Conservation (phyloP, 2,888 invertebrate genomes). For the Gisinianus flammeolus region DNA sequence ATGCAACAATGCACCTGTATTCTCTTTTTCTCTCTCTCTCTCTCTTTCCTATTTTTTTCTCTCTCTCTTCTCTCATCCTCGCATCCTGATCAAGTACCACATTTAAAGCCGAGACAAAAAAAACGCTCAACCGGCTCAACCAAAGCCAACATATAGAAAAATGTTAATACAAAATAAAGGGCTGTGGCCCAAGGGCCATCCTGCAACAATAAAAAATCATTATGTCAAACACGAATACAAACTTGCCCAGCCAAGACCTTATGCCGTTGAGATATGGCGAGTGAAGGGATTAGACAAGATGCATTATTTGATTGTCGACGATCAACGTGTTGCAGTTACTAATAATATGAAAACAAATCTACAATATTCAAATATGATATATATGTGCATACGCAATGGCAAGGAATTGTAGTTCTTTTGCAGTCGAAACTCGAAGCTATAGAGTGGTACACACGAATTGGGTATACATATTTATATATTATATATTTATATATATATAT, state of each 20-base stretch:
- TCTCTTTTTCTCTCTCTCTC: not conserved
- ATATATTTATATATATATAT: too few relatives aligned
- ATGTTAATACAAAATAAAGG: slow-evolving; percentile 18
- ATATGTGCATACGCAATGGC: not conserved
- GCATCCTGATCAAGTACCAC: too few relatives aligned
- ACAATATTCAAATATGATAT: not conserved
- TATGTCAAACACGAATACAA: not conserved
- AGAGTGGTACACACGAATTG: too few relatives aligned
- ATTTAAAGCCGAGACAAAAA: not conserved
- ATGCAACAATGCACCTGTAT: not conserved
- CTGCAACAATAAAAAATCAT: slow-evolving; percentile 19
- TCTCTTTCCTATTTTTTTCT: too few relatives aligned
- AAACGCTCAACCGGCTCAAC: not conserved
- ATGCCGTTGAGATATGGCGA: not conserved
- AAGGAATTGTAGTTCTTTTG: not conserved
- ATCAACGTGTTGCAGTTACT: not conserved
- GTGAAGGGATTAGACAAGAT: too few relatives aligned
- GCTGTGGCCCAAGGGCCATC: slow-evolving; percentile 5
- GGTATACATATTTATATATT: too few relatives aligned
- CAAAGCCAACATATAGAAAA: slow-evolving; percentile 6
- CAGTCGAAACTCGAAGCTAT: too few relatives aligned
- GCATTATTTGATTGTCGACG: not conserved
- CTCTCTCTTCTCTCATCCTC: too few relatives aligned
- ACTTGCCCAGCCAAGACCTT: not conserved
- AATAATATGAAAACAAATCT: not conserved